phyloP scores from a whole-genome alignment of 2,797 vertebrate species.

The Chrosomus eos region DNA sequence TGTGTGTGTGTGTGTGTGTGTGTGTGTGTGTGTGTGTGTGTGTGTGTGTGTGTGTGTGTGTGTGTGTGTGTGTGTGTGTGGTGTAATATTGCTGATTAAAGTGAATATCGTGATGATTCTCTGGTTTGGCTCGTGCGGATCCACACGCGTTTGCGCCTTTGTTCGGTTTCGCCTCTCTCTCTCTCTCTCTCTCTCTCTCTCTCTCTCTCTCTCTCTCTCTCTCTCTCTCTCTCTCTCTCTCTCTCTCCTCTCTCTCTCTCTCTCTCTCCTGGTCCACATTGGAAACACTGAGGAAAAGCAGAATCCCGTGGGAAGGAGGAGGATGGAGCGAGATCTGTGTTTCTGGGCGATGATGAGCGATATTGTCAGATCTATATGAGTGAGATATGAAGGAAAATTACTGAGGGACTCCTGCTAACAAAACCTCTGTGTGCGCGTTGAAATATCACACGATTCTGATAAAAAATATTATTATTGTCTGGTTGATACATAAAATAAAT shows the following conservation, averaged over 20 bases:
- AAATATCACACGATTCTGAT: background rate
- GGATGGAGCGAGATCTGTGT: background rate
- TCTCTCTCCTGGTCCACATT: background rate
- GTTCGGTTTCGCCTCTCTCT: background rate
- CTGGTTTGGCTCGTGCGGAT: no score
- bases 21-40: no score
- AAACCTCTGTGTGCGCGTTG: background rate
- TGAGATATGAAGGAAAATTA: slow-evolving; percentile 10
- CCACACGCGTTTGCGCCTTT: slow-evolving; percentile 17
- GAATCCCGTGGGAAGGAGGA: background rate
- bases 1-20: no score
- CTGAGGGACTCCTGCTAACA: background rate
- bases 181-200: background rate
- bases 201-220: background rate
- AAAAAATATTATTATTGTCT: background rate
- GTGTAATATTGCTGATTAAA: background rate
- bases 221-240: background rate
- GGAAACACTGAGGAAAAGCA: background rate
- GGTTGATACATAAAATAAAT: background rate
- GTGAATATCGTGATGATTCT: no score
- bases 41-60: no score
- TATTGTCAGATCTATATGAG: no score
- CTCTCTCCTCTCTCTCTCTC: background rate
- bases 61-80: no score
- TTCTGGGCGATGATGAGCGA: background rate